Evolutionary conservation across 53 echinoderm and acorn worm genomes (phyloP), one percentile per base, ranked within the genome.

Genomic region (Astropecten irregularis): DNA sequence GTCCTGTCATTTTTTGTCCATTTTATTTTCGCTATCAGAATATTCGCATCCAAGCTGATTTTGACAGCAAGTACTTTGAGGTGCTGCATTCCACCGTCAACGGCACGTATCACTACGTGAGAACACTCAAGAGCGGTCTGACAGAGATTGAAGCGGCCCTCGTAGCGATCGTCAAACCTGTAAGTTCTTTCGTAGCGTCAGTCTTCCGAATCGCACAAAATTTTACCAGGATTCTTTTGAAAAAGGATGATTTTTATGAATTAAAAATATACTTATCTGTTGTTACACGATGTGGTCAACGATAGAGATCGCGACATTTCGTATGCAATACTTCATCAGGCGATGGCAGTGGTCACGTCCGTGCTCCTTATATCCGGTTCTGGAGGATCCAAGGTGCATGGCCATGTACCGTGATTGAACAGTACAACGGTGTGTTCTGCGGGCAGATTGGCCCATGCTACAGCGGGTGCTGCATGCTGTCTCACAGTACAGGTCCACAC

Each of bases 121-220:
- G 83, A 20, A 90, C 97, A 7, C 58, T 84, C 34, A 64, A 88
- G 85, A 91, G 85, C 51, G 97, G 97, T 31, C 66, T 90, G 71
- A 94, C 97, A 0, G 97, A 92, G 71, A 97, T 97, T 38, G 86
- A 94, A 28, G 97, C 97, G 3, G 84, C 97, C 13, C 84, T 97
- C 8, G 92, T 94, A 4, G 86, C 94, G 20, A 90, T 97, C 63
- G 84, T 89, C 20, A 91, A 90, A 55, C 90, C 94, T 5, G 97
- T 97, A 67, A 92, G 94, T 94, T 50, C 0, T n/a, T n/a, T n/a
- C n/a, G n/a, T n/a, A n/a, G n/a, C 37, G 19, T 44, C 46, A 44
- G 46, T 7, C 7, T 9, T 9, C 46, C 7, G 13, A 9, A 9
- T 44, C 13, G 46, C 13, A 9, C 13, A 44, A 9, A 9, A 13